Base-by-base conservation (phyloP, 2,113 vertebrate species). In the Nycticebus coucang region DNA sequence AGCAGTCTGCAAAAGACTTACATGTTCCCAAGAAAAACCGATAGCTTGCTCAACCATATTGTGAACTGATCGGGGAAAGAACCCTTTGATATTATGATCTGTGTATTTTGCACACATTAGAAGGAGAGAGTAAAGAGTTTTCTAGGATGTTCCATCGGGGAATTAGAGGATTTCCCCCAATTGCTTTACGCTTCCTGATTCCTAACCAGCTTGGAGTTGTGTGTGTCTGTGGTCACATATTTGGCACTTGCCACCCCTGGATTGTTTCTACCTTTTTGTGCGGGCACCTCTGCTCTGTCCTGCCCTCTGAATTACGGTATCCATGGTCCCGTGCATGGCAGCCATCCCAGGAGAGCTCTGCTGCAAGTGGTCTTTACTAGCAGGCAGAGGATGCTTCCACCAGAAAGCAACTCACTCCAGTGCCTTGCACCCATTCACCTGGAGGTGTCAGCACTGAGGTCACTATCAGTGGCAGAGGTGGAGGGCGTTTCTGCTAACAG, bases 121-220 rank as follows among this genome's bases (percentile, higher is more conserved):
- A 92, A 93, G 18, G 80, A 91, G 60, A 94, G 68, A 69, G 45
- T 24, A 18, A 88, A 62, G 82, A 95, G 5, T 28, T 18, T 81
- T 86, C 74, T 41, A 87, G 80, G 26, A 91, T 35, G 21, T 91
- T 94, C 85, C 45, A 24, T 50, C 35, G 30, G 74, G 71, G 64
- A 59, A 77, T 78, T 68, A 71, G 33, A 92, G 5, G 14, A 33
- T 91, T 81, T 89, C 37, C 35, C 41, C 41, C 26, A 11, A 57
- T 59, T 64, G 71, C 45, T 80, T 86, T 3, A 0, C 22, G 66
- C 35, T 57, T 90, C 53, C 24, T 91, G 14, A 62, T 64, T 79
- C 89, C 45, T 60, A 72, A 91, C 55, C 62, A 82, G 35, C 59
- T 97, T 93, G 45, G 55, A 68, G 69, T 45, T 93, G 33, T 45